Percentiles rank a stretch among this genome's conserved stretches.
These are phyloP conservation scores for Mythimna impura DNA, from an alignment of 2,888 invertebrate species.

Conservation along the genomic window DNA sequence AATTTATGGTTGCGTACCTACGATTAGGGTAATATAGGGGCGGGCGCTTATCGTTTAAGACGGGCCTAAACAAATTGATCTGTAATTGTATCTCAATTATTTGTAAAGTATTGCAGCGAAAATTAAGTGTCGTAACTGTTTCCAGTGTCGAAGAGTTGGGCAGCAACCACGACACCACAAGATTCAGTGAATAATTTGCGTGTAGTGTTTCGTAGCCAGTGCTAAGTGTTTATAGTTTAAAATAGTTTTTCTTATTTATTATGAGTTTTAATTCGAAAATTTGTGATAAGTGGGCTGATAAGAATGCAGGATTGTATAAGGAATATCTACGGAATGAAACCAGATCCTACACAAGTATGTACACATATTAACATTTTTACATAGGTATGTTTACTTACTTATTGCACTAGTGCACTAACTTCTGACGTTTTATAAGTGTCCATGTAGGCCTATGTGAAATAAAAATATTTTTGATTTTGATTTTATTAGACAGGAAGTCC, in stretches of 20 bases:
- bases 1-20: neutral
- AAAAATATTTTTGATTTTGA: too few species aligned
- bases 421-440: too few species aligned
- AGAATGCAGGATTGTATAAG: slow-evolving; percentile 58
- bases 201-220: slow-evolving; percentile 63
- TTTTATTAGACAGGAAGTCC: neutral
- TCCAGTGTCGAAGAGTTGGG: slow-evolving; percentile 57
- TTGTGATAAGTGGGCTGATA: slow-evolving; percentile 73
- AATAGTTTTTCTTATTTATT: slow-evolving; percentile 34
- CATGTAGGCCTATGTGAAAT: too few species aligned
- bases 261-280: slow-evolving; percentile 60
- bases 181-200: slow-evolving; percentile 69
- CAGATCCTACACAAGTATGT: slow-evolving; percentile 60
- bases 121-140: slow-evolving; percentile 65
- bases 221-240: slow-evolving; percentile 35
- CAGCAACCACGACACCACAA: slow-evolving; percentile 59
- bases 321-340: slow-evolving; percentile 49
- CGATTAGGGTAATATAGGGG: neutral
- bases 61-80: slow-evolving; percentile 43
- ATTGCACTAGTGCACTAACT: too few species aligned
- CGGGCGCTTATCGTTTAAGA: slow-evolving; percentile 11
- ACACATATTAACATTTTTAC: neutral
- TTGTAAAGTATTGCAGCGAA: slow-evolving; percentile 66
- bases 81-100: slow-evolving; percentile 58
- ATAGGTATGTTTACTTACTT: neutral